phyloP scores from a whole-genome alignment of 2,113 vertebrate genomes.

The Anser cygnoides region DNA sequence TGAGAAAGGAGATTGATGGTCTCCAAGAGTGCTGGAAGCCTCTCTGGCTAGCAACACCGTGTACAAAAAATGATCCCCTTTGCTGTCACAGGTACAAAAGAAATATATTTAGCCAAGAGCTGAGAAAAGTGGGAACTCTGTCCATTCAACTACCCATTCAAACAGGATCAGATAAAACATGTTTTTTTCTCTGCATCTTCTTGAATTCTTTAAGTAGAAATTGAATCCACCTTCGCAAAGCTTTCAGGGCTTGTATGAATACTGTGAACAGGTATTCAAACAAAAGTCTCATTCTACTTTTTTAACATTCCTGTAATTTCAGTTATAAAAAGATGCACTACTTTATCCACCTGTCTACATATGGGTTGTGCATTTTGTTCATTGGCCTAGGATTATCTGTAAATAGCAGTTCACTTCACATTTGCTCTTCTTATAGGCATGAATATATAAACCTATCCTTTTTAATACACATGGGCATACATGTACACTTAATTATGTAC shows the following conservation, averaged over 20 bases:
- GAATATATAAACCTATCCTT: not conserved
- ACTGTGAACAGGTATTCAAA: not conserved
- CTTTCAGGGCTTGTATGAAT: not conserved
- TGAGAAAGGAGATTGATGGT: not conserved
- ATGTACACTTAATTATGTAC: not conserved
- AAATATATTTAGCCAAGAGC: not conserved
- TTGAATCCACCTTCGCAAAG: not conserved
- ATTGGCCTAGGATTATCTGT: not conserved
- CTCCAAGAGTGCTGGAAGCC: not conserved
- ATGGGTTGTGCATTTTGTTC: not conserved
- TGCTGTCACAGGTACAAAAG: not conserved
- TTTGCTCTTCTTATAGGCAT: not conserved
- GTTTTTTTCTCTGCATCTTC: not conserved
- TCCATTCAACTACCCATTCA: not conserved
- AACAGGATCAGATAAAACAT: not conserved
- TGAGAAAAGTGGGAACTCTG: not conserved
- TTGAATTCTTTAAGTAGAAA: not conserved
- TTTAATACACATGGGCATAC: not conserved
- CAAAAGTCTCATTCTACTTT: not conserved
- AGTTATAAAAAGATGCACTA: not conserved
- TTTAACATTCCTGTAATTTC: not conserved
- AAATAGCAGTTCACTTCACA: not conserved
- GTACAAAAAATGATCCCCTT: not conserved
- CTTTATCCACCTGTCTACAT: not conserved
- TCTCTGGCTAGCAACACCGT: not conserved